A percentile compares a stretch with the other conserved stretches of the same genome.
These are phyloP conservation scores for Phaenicophaeus curvirostris DNA, from an alignment of 2,797 vertebrate species.

Conservation along the genomic window DNA sequence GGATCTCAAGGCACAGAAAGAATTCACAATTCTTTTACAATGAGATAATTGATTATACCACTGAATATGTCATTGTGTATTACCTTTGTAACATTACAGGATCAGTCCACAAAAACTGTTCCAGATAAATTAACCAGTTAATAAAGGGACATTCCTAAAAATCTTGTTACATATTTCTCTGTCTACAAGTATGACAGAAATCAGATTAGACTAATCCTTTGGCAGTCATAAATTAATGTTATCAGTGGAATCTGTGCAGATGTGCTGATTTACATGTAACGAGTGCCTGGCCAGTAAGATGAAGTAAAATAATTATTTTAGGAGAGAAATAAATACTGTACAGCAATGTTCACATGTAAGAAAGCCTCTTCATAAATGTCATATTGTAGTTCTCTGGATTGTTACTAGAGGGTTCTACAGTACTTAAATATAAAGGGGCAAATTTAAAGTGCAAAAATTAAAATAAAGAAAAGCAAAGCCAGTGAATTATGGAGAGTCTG, in stretches of 20 bases:
- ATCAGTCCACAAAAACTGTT: not conserved
- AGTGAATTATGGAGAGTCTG: conserved; percentile 48
- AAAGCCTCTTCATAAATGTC: not conserved
- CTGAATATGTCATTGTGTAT: not conserved
- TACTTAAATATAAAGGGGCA: conserved; percentile 28
- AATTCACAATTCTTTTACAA: no score
- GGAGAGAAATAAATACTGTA: not conserved
- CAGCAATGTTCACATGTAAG: not conserved
- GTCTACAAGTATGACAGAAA: not conserved
- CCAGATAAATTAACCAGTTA: not conserved
- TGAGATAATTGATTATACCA: not conserved
- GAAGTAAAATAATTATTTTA: not conserved
- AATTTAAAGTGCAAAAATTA: conserved; percentile 25
- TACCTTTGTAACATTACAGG: not conserved
- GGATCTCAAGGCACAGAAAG: no score
- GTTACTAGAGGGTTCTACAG: not conserved
- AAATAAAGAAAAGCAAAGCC: conserved; percentile 41
- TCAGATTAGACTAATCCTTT: not conserved
- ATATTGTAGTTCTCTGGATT: not conserved
- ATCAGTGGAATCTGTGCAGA: not conserved
- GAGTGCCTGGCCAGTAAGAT: not conserved
- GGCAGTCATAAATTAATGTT: not conserved
- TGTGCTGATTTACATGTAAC: not conserved
- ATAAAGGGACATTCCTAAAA: not conserved
- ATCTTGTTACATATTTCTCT: not conserved